Conservation (phyloP, 1,140 invertebrate species). For the Zaprionus capensis region DNA sequence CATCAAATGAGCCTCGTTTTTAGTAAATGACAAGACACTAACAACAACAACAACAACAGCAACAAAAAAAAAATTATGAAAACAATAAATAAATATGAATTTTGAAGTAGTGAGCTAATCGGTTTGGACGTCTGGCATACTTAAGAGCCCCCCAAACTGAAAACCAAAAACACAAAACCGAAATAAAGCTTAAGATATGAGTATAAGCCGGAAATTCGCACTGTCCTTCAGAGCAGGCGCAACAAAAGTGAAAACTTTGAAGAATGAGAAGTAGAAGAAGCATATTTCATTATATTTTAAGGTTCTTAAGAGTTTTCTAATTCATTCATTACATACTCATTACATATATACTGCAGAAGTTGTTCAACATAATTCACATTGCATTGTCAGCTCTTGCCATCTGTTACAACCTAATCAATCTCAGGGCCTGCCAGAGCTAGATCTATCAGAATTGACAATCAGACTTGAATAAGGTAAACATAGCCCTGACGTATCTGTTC, state of each 20-base stretch:
- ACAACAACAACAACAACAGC: conserved; percentile 23
- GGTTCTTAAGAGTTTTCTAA: too few relatives aligned
- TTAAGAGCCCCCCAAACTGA: conserved; percentile 6
- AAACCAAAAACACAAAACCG: neutral
- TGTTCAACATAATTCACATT: too few relatives aligned
- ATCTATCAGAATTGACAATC: too few relatives aligned
- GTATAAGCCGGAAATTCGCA: conserved; percentile 15
- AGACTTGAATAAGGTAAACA: too few relatives aligned
- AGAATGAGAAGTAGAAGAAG: neutral
- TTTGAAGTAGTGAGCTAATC: conserved; percentile 50
- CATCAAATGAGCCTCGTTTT: conserved; percentile 45
- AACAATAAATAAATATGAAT: conserved; percentile 22
- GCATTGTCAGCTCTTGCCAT: too few relatives aligned
- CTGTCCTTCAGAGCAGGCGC: neutral
- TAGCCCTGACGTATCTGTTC: too few relatives aligned
- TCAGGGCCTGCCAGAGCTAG: too few relatives aligned
- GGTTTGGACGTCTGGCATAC: conserved; percentile 61
- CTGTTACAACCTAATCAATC: too few relatives aligned
- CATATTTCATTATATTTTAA: too few relatives aligned
- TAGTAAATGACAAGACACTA: conserved; percentile 11
- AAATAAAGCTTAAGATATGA: conserved; percentile 16
- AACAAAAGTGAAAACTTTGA: conserved; percentile 20
- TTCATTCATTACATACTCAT: too few relatives aligned
- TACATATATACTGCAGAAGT: too few relatives aligned
- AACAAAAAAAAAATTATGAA: neutral